These are phyloP conservation scores for Tipula helvola DNA, from an alignment of 2,888 invertebrate genomes.

Conservation along the genomic window DNA sequence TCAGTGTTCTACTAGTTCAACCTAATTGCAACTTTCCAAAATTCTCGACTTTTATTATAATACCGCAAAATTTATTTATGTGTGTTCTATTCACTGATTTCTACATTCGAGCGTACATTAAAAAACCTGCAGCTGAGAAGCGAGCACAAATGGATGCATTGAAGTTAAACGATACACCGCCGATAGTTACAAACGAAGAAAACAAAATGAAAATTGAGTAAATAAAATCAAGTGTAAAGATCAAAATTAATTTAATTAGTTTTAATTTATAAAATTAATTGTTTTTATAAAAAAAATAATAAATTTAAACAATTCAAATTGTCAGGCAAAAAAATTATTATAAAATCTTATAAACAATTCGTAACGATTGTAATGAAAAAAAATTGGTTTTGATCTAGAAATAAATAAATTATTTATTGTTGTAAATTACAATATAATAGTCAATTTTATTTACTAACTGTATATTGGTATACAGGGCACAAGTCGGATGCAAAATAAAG, in stretches of 20 bases:
- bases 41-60: slow-evolving; percentile 40
- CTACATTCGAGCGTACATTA: slow-evolving; percentile 48
- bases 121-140: slow-evolving; percentile 20
- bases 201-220: neutral
- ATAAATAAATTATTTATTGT: too few species aligned
- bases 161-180: neutral
- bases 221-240: neutral
- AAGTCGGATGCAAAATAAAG: too few species aligned
- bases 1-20: slow-evolving; percentile 36
- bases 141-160: neutral
- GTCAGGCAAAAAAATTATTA: neutral
- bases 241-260: neutral
- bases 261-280: neutral
- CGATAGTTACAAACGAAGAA: neutral
- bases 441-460: too few species aligned
- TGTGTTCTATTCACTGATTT: slow-evolving; percentile 51
- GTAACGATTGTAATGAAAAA: too few species aligned
- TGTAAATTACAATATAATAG: too few species aligned
- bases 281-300: neutral
- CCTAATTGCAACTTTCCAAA: slow-evolving; percentile 46
- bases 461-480: too few species aligned
- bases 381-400: too few species aligned
- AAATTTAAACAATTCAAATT: neutral
- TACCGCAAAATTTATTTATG: slow-evolving; percentile 56
- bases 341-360: too few species aligned